Percentiles rank a stretch among this genome's conserved stretches.
Conservation (phyloP, 2,113 vertebrate genomes). For the Nanorana parkeri region DNA sequence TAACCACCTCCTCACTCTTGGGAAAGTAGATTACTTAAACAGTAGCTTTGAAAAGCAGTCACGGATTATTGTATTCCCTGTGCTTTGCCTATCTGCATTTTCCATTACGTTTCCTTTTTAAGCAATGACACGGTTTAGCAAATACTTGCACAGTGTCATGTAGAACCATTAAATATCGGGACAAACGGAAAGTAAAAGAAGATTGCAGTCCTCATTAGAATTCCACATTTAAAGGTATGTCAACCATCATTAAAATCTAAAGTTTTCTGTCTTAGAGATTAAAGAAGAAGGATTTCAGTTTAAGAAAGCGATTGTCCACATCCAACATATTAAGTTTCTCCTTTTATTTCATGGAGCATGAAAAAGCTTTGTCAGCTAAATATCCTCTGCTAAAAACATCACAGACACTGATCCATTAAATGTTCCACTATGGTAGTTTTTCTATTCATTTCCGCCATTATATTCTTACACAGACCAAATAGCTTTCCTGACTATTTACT, state of each 20-base stretch:
- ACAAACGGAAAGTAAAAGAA: conserved; percentile 22
- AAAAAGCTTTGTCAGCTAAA: conserved; percentile 27
- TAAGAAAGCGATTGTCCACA: conserved; percentile 30
- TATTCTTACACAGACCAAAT: neutral
- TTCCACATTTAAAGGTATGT: neutral
- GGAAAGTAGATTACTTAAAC: conserved; percentile 76
- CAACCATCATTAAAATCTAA: conserved; percentile 11
- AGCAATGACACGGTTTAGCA: conserved; percentile 64
- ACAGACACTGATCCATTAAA: conserved; percentile 5
- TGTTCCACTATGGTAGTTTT: neutral
- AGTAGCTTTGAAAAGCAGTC: conserved; percentile 67
- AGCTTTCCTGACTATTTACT: neutral
- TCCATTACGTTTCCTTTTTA: conserved; percentile 66
- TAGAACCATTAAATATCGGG: conserved; percentile 21
- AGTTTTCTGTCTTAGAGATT: conserved; percentile 13
- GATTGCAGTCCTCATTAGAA: conserved; percentile 35
- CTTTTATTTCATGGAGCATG: neutral
- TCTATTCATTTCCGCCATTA: neutral
- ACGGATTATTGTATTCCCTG: conserved; percentile 43
- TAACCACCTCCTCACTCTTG: conserved; percentile 69
- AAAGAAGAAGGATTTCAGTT: neutral
- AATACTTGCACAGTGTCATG: conserved; percentile 58
- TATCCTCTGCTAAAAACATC: conserved; percentile 1
- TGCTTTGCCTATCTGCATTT: conserved; percentile 60
- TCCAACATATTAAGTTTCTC: conserved; percentile 6